A percentile compares a stretch with the other conserved stretches of the same genome.
Conservation (phyloP, 1,140 invertebrate genomes). For the Lutraria rhynchaena region DNA sequence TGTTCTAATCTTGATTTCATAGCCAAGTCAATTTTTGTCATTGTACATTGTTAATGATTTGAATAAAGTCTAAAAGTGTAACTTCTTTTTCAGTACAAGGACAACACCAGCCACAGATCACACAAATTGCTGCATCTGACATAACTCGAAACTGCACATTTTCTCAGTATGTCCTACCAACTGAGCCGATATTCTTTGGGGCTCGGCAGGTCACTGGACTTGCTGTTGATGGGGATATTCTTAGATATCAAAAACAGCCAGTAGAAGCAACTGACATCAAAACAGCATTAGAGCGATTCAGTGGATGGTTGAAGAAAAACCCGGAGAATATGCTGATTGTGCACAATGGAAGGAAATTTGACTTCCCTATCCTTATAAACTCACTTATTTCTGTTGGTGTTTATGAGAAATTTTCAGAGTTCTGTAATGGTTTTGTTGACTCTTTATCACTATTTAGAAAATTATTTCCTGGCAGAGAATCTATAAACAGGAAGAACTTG, state of each 20-base stretch:
- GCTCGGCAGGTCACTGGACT: no score
- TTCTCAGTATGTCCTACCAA: conserved; percentile 21
- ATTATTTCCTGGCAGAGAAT: not conserved
- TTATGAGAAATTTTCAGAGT: conserved; percentile 2
- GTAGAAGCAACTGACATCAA: not conserved
- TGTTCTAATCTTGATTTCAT: no score
- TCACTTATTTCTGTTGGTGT: not conserved
- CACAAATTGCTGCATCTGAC: conserved; percentile 52
- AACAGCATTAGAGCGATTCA: no score
- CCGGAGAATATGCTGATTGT: conserved; percentile 47
- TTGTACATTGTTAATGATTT: not conserved
- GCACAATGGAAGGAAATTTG: conserved; percentile 59
- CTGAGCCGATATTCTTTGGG: not conserved
- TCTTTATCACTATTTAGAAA: conserved; percentile 39
- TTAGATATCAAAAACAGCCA: not conserved
- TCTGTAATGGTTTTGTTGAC: conserved; percentile 20
- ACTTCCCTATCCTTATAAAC: conserved; percentile 43
- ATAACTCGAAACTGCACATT: conserved; percentile 15
- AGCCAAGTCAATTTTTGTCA: no score
- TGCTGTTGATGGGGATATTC: conserved; percentile 3
- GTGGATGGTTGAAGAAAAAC: conserved; percentile 31
- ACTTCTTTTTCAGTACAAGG: conserved; percentile 23
- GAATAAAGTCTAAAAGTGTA: not conserved
- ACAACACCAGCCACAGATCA: conserved; percentile 7
- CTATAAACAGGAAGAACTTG: conserved; percentile 39